Evolutionary conservation across 2,797 vertebrate genomes (phyloP).

Genomic region (Nyctalus aviator): DNA sequence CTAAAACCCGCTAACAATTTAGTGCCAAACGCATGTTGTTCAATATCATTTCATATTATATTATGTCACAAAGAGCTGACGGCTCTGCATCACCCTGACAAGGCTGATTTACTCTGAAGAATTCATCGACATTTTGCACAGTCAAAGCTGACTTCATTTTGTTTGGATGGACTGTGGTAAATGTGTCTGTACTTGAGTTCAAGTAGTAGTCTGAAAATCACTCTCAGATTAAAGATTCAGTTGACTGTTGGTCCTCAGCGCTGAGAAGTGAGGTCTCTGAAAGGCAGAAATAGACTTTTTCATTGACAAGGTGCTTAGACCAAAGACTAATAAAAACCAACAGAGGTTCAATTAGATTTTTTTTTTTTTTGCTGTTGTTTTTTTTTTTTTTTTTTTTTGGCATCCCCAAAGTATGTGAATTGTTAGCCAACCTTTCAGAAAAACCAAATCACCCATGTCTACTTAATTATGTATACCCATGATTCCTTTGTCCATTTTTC

Average conservation of each 20-base stretch:
- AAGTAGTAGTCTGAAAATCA: conserved; percentile 64
- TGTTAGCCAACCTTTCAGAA: not conserved
- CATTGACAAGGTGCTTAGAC: conserved; percentile 32
- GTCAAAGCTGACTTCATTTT: conserved; percentile 94
- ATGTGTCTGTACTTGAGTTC: conserved; percentile 86
- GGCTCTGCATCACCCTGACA: conserved; percentile 95
- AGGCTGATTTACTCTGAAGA: conserved; percentile 95
- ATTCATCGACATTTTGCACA: conserved; percentile 93
- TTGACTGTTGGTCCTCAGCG: not conserved
- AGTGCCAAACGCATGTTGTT: conserved; percentile 96
- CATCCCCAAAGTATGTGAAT: not conserved
- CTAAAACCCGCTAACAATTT: conserved; percentile 97
- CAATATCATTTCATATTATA: conserved; percentile 99
- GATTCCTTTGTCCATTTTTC: not conserved
- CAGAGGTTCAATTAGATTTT: not conserved
- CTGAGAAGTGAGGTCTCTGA: not conserved
- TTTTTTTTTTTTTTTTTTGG: not conserved
- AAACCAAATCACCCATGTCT: not conserved
- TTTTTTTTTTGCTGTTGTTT: not conserved
- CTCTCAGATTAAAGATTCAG: conserved; percentile 53
- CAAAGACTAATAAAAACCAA: not conserved
- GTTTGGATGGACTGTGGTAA: conserved; percentile 90
- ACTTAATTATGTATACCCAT: not conserved
- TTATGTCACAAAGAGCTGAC: conserved; percentile 95
- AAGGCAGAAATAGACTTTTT: not conserved